These are phyloP conservation scores for Drosophila bocqueti DNA, from an alignment of 1,140 invertebrate species.

Conservation along the genomic window DNA sequence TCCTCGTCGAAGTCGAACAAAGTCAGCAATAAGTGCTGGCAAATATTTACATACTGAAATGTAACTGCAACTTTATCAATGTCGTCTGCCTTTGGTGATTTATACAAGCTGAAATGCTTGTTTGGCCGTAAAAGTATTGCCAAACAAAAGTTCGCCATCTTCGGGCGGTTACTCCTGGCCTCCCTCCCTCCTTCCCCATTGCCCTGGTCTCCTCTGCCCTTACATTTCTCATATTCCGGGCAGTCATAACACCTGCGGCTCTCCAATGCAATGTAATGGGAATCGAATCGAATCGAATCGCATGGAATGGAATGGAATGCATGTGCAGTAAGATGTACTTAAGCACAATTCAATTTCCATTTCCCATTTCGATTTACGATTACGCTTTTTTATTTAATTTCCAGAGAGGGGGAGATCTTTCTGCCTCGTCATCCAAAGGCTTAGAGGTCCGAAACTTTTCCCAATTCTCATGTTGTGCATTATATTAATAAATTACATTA, in stretches of 20 bases:
- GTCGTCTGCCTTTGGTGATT: constrained; percentile 82
- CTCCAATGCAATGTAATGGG: constrained; percentile 17
- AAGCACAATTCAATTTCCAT: constrained; percentile 43
- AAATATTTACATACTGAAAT: constrained; percentile 83
- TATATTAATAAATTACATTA: constrained; percentile 80
- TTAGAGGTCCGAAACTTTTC: constrained; percentile 29
- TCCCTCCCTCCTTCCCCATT: neutral
- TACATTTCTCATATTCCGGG: constrained; percentile 43
- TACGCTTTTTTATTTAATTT: constrained; percentile 60
- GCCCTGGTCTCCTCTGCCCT: neutral
- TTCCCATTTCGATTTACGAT: constrained; percentile 53
- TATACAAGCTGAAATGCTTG: constrained; percentile 70
- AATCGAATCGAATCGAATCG: constrained; percentile 3
- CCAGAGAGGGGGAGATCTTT: constrained; percentile 4
- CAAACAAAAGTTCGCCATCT: constrained; percentile 56
- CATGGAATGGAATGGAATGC: constrained; percentile 18
- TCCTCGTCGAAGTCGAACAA: constrained; percentile 15
- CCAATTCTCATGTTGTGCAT: constrained; percentile 52
- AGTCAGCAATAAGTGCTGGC: constrained; percentile 75
- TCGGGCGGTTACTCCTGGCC: neutral
- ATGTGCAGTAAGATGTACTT: constrained; percentile 34
- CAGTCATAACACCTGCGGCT: constrained; percentile 75
- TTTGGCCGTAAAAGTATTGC: constrained; percentile 71
- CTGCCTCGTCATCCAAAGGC: constrained; percentile 59
- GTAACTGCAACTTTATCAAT: constrained; percentile 83